Conservation (phyloP, 2,797 vertebrate genomes). For the Alfaro cultratus region DNA sequence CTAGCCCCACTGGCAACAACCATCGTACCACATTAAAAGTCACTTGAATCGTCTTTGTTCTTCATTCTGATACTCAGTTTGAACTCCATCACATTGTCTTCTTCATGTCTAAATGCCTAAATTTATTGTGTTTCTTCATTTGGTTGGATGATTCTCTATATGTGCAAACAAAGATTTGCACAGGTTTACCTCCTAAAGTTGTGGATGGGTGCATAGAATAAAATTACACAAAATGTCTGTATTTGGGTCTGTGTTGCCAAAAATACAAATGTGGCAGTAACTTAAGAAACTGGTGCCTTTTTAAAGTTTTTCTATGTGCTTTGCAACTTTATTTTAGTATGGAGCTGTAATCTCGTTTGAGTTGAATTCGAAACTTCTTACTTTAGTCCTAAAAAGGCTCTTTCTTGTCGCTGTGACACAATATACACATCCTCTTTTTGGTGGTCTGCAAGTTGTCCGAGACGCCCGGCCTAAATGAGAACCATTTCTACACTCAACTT, state of each 20-base stretch:
- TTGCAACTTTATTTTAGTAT: neutral
- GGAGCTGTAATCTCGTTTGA: neutral
- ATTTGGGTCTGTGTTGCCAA: neutral
- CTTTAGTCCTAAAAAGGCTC: slow-evolving; percentile 4
- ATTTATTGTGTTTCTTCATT: neutral
- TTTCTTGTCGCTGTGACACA: neutral
- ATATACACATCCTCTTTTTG: slow-evolving; percentile 1
- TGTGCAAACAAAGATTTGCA: neutral
- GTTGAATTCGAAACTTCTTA: neutral
- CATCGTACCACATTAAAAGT: neutral
- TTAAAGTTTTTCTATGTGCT: neutral
- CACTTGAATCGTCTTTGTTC: neutral
- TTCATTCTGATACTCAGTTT: neutral
- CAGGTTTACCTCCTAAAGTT: neutral
- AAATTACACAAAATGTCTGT: neutral
- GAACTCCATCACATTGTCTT: neutral
- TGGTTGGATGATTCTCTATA: neutral
- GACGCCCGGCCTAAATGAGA: neutral
- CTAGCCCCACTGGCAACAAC: neutral
- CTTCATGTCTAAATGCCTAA: neutral
- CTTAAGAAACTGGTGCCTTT: neutral
- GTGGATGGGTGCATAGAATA: neutral
- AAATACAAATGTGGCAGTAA: neutral
- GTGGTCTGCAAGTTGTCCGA: neutral
- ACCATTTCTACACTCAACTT: neutral